Percentiles rank a stretch among this genome's conserved stretches.
Conservation (phyloP, 1,140 invertebrate species). For the Chrysomallon squamiferum region DNA sequence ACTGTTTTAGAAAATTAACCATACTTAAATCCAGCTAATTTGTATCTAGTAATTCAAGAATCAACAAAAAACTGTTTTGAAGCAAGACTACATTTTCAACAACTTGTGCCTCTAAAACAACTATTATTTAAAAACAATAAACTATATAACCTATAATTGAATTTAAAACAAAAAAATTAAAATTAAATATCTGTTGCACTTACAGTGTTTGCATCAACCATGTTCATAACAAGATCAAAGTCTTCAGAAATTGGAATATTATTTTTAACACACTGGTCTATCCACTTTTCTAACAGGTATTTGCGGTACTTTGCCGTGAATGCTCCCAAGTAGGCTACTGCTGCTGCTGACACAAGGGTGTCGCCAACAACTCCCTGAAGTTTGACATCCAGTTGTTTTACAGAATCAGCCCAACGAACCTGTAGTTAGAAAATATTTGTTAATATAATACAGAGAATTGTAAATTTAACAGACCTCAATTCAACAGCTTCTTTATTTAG, state of each 20-base stretch:
- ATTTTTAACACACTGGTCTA: conserved; percentile 37
- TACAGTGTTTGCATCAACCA: conserved; percentile 73
- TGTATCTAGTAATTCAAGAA: too few relatives aligned
- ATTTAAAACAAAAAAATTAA: too few relatives aligned
- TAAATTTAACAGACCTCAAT: too few relatives aligned
- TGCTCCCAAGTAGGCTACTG: conserved; percentile 59
- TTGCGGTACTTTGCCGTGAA: conserved; percentile 57
- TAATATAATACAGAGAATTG: neutral
- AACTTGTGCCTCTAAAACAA: too few relatives aligned
- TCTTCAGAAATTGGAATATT: conserved; percentile 57
- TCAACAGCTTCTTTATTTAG: too few relatives aligned
- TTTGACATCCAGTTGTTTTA: conserved; percentile 66
- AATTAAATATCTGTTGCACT: too few relatives aligned
- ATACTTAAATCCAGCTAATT: too few relatives aligned
- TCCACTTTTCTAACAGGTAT: conserved; percentile 47
- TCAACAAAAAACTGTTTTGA: too few relatives aligned
- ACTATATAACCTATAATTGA: too few relatives aligned
- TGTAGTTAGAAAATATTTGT: conserved; percentile 55
- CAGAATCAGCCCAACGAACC: conserved; percentile 78
- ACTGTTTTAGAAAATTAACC: too few relatives aligned
- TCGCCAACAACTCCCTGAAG: conserved; percentile 59
- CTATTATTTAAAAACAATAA: too few relatives aligned
- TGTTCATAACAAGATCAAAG: conserved; percentile 73
- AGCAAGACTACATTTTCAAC: too few relatives aligned
- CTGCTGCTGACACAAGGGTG: conserved; percentile 55